Percentiles rank a stretch among this genome's conserved stretches.
These are phyloP conservation scores for Zeus faber DNA, from an alignment of 2,113 vertebrate genomes.

Conservation along the genomic window DNA sequence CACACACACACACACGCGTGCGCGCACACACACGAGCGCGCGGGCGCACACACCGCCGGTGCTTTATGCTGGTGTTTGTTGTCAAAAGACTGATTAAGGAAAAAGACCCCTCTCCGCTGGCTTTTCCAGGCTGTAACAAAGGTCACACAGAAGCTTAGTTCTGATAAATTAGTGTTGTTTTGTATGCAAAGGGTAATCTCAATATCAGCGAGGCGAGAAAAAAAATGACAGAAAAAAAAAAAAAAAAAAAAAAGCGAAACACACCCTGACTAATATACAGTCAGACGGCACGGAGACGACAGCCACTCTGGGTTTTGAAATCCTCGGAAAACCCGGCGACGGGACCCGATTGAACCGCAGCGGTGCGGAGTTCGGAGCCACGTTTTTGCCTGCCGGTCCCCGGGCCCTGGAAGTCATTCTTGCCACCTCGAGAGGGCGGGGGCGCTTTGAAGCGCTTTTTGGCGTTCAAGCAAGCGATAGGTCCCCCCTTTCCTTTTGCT, in stretches of 20 bases:
- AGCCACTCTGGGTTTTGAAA: conserved; percentile 33
- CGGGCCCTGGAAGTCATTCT: no score
- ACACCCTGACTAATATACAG: conserved; percentile 41
- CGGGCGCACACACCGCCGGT: conserved; percentile 13
- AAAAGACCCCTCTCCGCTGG: conserved; percentile 41
- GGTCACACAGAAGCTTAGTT: conserved; percentile 57
- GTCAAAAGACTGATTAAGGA: conserved; percentile 53
- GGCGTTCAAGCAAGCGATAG: no score
- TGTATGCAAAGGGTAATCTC: conserved; percentile 42
- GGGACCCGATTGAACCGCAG: conserved; percentile 23
- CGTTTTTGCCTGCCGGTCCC: no score
- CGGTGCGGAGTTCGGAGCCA: conserved; percentile 27
- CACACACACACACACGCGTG: conserved; percentile 2
- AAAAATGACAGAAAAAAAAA: conserved; percentile 26
- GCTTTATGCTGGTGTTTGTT: conserved; percentile 57
- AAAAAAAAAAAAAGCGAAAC: no score
- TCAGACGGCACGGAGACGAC: conserved; percentile 28
- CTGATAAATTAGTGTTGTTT: conserved; percentile 41
- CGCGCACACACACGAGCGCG: neutral
- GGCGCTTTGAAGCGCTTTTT: conserved; percentile 42
- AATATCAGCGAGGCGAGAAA: conserved; percentile 51
- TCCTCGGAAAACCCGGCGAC: conserved; percentile 11
- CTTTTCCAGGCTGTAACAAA: conserved; percentile 26
- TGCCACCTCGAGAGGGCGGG: no score
- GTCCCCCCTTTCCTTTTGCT: neutral